Evolutionary conservation across 2,888 invertebrate species (phyloP).

Genomic region (Melanotus villosus): DNA sequence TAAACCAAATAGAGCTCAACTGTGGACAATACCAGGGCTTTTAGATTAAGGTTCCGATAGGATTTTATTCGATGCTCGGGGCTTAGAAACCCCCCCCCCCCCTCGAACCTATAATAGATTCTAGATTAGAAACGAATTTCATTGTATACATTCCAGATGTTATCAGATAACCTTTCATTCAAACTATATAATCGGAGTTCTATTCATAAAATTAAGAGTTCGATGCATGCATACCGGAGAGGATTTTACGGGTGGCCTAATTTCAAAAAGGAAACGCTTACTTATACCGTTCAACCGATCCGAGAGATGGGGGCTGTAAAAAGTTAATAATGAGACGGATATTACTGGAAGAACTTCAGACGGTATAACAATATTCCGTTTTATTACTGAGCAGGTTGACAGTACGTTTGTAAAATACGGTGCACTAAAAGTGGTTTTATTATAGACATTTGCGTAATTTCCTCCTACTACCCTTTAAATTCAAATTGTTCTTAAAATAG

Average conservation of each 20-base stretch:
- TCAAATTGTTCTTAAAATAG: slow-evolving; percentile 17
- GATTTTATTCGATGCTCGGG: slow-evolving; percentile 21
- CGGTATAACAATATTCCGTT: slow-evolving; percentile 25
- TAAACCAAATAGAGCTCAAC: no score
- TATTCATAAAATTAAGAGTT: slow-evolving; percentile 21
- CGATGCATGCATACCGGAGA: background rate
- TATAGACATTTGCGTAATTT: slow-evolving; percentile 32
- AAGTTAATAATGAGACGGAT: slow-evolving; percentile 15
- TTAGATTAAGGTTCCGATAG: no score
- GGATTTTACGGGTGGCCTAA: slow-evolving; percentile 9
- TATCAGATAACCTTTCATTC: slow-evolving; percentile 24
- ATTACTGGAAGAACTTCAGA: slow-evolving; percentile 16
- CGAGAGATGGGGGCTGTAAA: slow-evolving; percentile 5
- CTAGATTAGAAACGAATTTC: slow-evolving; percentile 34
- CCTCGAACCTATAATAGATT: no score
- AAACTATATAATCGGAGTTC: slow-evolving; percentile 17
- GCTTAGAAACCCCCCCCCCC: slow-evolving; percentile 25
- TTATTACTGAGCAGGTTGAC: slow-evolving; percentile 26
- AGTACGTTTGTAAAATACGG: slow-evolving; percentile 26
- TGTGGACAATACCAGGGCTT: no score
- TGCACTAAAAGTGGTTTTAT: slow-evolving; percentile 30
- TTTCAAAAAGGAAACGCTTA: background rate
- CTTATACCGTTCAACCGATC: background rate
- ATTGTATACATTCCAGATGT: slow-evolving; percentile 31
- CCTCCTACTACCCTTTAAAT: background rate